Base-by-base conservation (phyloP, 1,140 invertebrate species). In the Lucilia cuprina region DNA sequence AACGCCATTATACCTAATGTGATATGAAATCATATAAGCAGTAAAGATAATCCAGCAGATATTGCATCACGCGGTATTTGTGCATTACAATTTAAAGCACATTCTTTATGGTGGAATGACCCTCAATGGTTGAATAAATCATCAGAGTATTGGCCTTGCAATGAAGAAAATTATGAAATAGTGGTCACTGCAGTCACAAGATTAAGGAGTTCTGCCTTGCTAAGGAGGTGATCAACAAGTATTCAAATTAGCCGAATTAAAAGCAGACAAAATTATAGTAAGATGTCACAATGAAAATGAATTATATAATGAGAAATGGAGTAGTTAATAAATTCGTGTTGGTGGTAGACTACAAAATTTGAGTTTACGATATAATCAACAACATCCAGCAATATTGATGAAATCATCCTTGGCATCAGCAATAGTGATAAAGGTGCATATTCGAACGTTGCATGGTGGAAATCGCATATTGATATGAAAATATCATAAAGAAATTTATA, bases 311-410 rank as follows among this genome's bases (percentile, higher is more conserved):
- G 34, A 34, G 30, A 10, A 83, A 83, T 8, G 14, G 17, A 49
- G 34, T 13, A 19, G 25, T 83, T 19, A 74, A 83, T 5, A 74
- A 74, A 21, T n/a, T 5, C 50, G 85, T 65, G 88, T 88, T 17
- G 87, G 86, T 25, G 88, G 88, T 82, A 80, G 86, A 50, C 80
- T 89, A 30, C 30, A 70, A 21, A 84, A 84, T n/a, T 25, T 84
- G 49, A 17, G 13, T 74, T 12, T 87, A 8, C 19, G 49, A 25
- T 86, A 82, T 77, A 78, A 65, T 14, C 12, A 60, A 12, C 14
- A 34, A 65, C 82, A 70, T 49, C 9, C 65, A 41, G 41, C 7
- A 8, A 41, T 41, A 41, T 41, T 74, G 47, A n/a, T 74, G 1
- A 74, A 41, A 74, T 83, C 17, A 5, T 17, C 3, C 10, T 19